Percentiles rank a stretch among this genome's conserved stretches.
These are phyloP conservation scores for Tupiocoris notatus DNA, from an alignment of 2,888 invertebrate genomes.

Conservation along the genomic window DNA sequence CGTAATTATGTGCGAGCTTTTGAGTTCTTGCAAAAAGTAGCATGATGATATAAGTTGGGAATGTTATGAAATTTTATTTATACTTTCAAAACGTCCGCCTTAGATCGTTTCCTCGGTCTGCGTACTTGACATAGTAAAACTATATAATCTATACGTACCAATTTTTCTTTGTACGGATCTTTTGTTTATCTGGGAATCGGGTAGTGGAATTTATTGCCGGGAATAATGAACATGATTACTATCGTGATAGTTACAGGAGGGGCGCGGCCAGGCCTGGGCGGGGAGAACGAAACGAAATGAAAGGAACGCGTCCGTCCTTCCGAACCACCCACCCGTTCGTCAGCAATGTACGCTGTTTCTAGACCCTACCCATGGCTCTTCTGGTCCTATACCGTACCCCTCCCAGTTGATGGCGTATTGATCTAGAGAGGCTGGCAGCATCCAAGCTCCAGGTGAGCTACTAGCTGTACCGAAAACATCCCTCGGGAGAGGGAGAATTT, in stretches of 20 bases:
- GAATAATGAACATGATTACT: constrained; percentile 17
- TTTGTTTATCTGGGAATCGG: too few relatives aligned
- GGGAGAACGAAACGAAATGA: constrained; percentile 10
- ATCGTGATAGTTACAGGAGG: neutral
- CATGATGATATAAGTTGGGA: too few relatives aligned
- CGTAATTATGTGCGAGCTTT: too few relatives aligned
- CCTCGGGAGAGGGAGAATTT: neutral
- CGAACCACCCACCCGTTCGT: constrained; percentile 1
- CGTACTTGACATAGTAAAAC: too few relatives aligned
- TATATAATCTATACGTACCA: too few relatives aligned
- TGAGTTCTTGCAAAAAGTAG: too few relatives aligned
- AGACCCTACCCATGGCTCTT: neutral
- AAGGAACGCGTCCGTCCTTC: constrained; percentile 10
- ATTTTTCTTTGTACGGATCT: too few relatives aligned
- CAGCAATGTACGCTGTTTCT: neutral
- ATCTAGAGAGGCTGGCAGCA: constrained; percentile 1
- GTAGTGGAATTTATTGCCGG: too few relatives aligned
- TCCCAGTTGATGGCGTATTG: constrained; percentile 33
- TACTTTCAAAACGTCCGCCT: too few relatives aligned
- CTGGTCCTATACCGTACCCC: neutral
- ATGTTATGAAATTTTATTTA: too few relatives aligned
- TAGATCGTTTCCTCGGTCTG: too few relatives aligned
- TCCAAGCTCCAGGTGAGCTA: constrained; percentile 37
- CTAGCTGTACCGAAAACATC: constrained; percentile 28
- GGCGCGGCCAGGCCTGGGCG: neutral